Conservation (phyloP, 2,888 invertebrate genomes). For the Thecophora atra region DNA sequence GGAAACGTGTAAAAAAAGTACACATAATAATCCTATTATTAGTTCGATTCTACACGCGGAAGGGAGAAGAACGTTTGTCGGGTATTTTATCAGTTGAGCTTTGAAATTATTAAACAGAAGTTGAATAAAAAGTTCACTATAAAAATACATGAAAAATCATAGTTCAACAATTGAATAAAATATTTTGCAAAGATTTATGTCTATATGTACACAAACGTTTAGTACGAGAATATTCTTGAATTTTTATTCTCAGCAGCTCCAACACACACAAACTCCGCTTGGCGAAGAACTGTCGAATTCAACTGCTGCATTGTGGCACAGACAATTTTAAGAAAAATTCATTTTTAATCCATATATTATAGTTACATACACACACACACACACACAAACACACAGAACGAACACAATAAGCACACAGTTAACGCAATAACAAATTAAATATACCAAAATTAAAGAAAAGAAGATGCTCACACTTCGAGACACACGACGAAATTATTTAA, state of each 20-base stretch:
- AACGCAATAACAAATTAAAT: conserved; percentile 1
- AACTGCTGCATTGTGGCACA: conserved; percentile 13
- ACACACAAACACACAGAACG: conserved; percentile 18
- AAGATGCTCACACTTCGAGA: conserved; percentile 41
- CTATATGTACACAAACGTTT: conserved; percentile 9
- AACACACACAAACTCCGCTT: conserved; percentile 19
- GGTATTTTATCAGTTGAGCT: conserved; percentile 46
- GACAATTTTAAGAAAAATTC: conserved; percentile 18
- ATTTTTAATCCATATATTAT: conserved; percentile 16
- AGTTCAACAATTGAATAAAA: conserved; percentile 23
- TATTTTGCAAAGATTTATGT: conserved; percentile 25
- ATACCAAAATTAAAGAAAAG: not conserved
- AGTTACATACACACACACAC: conserved; percentile 25
- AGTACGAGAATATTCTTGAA: conserved; percentile 4
- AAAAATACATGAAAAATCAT: conserved; percentile 24
- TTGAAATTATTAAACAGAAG: conserved; percentile 24
- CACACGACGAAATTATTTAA: conserved; percentile 35
- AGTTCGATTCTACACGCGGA: no score
- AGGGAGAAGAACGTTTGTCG: no score
- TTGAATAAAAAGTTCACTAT: conserved; percentile 29
- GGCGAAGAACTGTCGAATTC: conserved; percentile 23
- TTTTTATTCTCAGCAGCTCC: conserved; percentile 20
- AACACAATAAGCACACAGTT: conserved; percentile 8
- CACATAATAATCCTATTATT: no score
- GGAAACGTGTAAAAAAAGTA: no score